Evolutionary conservation across 1,140 invertebrate species (phyloP).

Genomic region (Orchestia grillus): DNA sequence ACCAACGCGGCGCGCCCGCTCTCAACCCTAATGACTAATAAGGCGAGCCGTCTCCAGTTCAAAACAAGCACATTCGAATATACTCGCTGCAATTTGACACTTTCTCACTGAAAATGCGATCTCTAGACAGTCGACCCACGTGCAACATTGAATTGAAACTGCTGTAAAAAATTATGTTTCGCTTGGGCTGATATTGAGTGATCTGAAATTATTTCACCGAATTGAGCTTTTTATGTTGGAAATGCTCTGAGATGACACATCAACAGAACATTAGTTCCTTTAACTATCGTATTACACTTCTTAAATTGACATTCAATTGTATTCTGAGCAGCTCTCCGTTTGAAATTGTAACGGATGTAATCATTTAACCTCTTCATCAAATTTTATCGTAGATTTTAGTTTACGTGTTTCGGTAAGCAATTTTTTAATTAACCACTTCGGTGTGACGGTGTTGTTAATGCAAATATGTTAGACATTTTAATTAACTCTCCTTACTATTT

Average conservation of each 20-base stretch:
- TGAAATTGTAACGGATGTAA: too few species aligned
- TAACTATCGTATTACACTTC: background rate
- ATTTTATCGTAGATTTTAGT: background rate
- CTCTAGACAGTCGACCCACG: background rate
- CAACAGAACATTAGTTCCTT: background rate
- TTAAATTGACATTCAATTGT: background rate
- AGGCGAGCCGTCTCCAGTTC: background rate
- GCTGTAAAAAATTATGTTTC: background rate
- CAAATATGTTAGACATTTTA: background rate
- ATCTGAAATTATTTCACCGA: background rate
- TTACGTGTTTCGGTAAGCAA: background rate
- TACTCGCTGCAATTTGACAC: background rate
- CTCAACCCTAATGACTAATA: background rate
- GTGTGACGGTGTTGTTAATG: background rate
- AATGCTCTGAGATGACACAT: background rate
- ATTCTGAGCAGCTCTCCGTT: too few species aligned
- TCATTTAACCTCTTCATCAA: background rate
- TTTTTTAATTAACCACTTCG: background rate
- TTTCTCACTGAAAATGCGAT: background rate
- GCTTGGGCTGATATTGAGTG: background rate
- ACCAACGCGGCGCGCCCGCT: background rate
- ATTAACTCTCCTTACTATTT: background rate
- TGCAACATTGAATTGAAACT: background rate
- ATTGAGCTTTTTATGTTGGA: background rate
- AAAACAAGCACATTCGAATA: background rate